Evolutionary conservation across 2,888 invertebrate species (phyloP), one percentile per base, ranked within the genome.

Genomic region (Mythimna impura): DNA sequence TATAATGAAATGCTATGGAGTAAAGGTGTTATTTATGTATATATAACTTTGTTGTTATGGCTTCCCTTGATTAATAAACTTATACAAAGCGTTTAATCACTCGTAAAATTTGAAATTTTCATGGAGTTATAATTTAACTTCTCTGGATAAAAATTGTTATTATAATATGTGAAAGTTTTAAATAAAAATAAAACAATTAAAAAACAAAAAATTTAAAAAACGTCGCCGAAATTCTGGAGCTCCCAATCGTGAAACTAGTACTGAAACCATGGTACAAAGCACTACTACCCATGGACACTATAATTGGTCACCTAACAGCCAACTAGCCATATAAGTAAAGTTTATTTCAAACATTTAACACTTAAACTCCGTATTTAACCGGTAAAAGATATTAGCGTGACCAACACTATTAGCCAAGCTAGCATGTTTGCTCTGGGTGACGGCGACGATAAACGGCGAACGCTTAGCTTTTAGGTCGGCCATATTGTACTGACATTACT

Each of bases 381-480:
- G 14, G 52, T 36, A 54, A 34, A 43, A 50, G 9, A 58, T 57
- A 78, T 55, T 69, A 54, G 70, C 78, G 78, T 82, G 77, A 62
- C 57, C 65, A 34, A 61, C 25, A 52, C 60, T 64, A 70, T 73
- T 75, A 73, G n/a, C 47, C 9, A 17, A 64, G 57, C 54, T 61
- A 68, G 72, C 47, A 67, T 80, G 67, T 81, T 78, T 71, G 82
- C 71, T 63, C 63, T 30, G 30, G 40, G 43, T 43, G 71, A 63
- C 73, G 70, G 43, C 50, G 71, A 63, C 73, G 70, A 77, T 84
- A 72, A 84, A 62, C 55, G 22, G 40, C 57, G 22, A 58, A 61
- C 47, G 25, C 30, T 57, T 67, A 47, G 65, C 70, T 74, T 74
- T 73, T 52, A 62, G 70, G 76, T 74, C 82, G 72, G 55, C 62